phyloP scores from a whole-genome alignment of 2,888 invertebrate species.

The Dioctria rufipes region DNA sequence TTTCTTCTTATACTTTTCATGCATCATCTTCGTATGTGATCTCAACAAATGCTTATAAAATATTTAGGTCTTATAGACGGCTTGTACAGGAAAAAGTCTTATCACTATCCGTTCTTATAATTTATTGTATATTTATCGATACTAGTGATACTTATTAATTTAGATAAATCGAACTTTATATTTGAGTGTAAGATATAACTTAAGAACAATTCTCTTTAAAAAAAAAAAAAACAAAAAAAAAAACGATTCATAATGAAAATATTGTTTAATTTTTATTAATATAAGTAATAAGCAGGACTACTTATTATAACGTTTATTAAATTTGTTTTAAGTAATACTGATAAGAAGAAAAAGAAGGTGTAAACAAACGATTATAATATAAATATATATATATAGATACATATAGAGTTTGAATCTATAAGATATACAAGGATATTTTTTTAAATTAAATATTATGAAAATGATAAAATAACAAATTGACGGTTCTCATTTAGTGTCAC shows the following conservation, averaged over 20 bases:
- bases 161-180: conserved; percentile 26
- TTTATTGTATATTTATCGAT: conserved; percentile 62
- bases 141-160: background rate
- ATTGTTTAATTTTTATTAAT: conserved; percentile 33
- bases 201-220: conserved; percentile 30
- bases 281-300: conserved; percentile 20
- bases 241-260: conserved; percentile 13
- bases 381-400: conserved; percentile 1
- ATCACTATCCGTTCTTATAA: conserved; percentile 72
- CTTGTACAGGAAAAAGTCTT: conserved; percentile 71
- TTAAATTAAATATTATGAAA: conserved; percentile 25
- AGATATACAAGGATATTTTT: conserved; percentile 16
- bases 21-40: conserved; percentile 37
- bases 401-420: conserved; percentile 35
- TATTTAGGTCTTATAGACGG: conserved; percentile 68
- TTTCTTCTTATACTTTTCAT: conserved; percentile 44
- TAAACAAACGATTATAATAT: background rate
- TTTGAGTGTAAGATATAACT: conserved; percentile 20
- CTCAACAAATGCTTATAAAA: conserved; percentile 43
- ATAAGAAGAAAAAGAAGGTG: conserved; percentile 1
- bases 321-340: conserved; percentile 8
- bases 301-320: background rate
- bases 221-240: no score
- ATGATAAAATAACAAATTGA: background rate
- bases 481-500: conserved; percentile 12